Evolutionary conservation across 1,140 invertebrate species (phyloP), one percentile per base, ranked within the genome.

Genomic region (Dysdera silvatica): DNA sequence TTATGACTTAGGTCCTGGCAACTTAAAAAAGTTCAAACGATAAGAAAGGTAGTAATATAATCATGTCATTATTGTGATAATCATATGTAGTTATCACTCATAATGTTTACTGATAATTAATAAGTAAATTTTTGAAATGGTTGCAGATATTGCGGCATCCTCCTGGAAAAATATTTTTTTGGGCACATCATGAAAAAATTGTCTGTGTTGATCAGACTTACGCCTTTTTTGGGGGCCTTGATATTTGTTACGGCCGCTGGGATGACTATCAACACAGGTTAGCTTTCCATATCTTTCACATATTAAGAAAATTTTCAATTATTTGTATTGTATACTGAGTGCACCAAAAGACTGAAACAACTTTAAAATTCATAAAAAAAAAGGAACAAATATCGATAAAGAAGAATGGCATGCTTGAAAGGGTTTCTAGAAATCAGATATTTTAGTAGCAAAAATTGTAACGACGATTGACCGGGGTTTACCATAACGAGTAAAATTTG

Each of bases 161-260:
- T 7, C 93, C 98, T 18, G 51, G 32, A 43, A 32, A 26, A 2
- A 83, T 95, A 0, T 83, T 93, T 68, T 80, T 98, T 26, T 98
- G 95, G 95, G 93, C 95, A 2, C 95, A 98, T 79, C 95, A 99
- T 76, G 95, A 98, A 77, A 99, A 98, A 77, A 84, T 97, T 10
- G 89, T 98, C 0, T 85, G 92, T 16, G 83, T 99, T 0, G 95
- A 98, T 79, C 95, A 99, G 76, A 84, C 83, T 7, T 84, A 92
- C 67, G 95, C 94, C 10, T 98, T 97, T 78, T 76, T 98, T 12
- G 94, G 95, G 14, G 95, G 95, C 6, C 85, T 98, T 43, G 95
- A 98, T 80, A 80, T 98, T 2, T 97, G 94, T 74, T 98, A 96
- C 73, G 95, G 83, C 20, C 71, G 83, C 53, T 85, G 83, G 83